Conservation (phyloP, 1,140 invertebrate genomes). For the Dinoponera quadriceps region DNA sequence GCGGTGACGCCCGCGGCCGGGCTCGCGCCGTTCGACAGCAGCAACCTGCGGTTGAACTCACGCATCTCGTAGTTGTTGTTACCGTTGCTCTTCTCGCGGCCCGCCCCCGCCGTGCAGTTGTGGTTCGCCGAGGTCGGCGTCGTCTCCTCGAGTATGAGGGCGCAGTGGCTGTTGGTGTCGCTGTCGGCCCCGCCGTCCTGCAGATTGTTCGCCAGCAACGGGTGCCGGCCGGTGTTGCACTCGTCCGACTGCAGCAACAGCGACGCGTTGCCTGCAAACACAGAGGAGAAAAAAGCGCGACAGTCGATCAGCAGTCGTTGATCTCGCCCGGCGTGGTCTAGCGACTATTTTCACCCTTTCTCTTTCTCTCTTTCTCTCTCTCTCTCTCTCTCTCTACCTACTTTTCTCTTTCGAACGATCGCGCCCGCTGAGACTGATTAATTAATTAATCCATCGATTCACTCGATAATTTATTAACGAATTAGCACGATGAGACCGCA, state of each 20-base stretch:
- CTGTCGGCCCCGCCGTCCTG: constrained; percentile 87
- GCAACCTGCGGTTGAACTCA: constrained; percentile 85
- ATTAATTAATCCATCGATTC: too few species aligned
- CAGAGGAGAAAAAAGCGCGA: not conserved
- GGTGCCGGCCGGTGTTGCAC: constrained; percentile 81
- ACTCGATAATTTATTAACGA: too few species aligned
- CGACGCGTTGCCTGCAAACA: constrained; percentile 78
- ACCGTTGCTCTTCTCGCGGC: constrained; percentile 88
- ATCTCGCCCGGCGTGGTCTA: too few species aligned
- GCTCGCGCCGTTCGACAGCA: constrained; percentile 80
- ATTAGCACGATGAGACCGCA: too few species aligned
- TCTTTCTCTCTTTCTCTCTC: not conserved
- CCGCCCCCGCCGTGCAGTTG: constrained; percentile 73
- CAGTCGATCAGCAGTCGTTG: too few species aligned
- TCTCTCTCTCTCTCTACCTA: too few species aligned
- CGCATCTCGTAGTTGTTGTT: constrained; percentile 93
- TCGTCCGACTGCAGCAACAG: constrained; percentile 79
- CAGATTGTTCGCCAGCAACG: constrained; percentile 83
- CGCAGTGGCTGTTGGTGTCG: constrained; percentile 89
- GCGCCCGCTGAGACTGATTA: too few species aligned
- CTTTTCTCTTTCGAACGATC: not conserved
- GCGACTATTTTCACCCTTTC: too few species aligned
- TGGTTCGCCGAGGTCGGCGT: constrained; percentile 78
- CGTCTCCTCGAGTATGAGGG: constrained; percentile 86
- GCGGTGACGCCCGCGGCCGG: constrained; percentile 73